Evolutionary conservation across 1,140 invertebrate genomes (phyloP).

Genomic region (Linepithema humile): DNA sequence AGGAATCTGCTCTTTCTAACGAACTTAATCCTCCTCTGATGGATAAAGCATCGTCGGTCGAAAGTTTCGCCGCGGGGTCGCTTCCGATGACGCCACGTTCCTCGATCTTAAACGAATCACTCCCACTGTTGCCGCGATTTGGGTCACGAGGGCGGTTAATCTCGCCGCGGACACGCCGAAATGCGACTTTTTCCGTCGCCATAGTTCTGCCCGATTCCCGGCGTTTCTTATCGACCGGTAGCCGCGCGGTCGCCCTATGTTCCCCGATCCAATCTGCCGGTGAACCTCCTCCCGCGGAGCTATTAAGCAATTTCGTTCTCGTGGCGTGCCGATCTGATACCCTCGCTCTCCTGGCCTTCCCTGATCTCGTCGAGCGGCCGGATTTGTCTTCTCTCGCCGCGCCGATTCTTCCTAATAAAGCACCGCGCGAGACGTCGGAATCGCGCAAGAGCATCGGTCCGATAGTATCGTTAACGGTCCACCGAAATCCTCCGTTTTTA

Average conservation of each 20-base stretch:
- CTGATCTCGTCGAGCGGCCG: not conserved
- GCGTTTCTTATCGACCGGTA: slow-evolving; percentile 37
- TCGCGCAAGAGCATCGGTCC: not conserved
- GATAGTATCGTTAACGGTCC: not conserved
- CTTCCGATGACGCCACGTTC: not conserved
- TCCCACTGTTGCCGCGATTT: slow-evolving; percentile 18
- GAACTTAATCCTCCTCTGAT: not conserved
- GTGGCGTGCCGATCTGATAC: slow-evolving; percentile 27
- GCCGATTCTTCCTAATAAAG: not conserved
- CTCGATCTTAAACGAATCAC: slow-evolving; percentile 41
- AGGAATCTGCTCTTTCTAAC: not conserved
- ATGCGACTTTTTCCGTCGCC: slow-evolving; percentile 37
- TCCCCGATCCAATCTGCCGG: slow-evolving; percentile 43
- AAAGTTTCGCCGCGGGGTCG: slow-evolving; percentile 18
- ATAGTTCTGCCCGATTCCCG: slow-evolving; percentile 12
- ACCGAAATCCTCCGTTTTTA: not conserved
- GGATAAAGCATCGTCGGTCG: slow-evolving; percentile 14
- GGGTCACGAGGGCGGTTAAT: slow-evolving; percentile 33
- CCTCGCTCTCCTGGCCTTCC: not conserved
- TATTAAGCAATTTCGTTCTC: slow-evolving; percentile 47
- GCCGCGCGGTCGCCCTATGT: not conserved
- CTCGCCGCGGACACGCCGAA: slow-evolving; percentile 40
- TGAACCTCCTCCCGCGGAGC: slow-evolving; percentile 8
- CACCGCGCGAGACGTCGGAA: not conserved
- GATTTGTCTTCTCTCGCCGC: not conserved